Evolutionary conservation across 2,797 vertebrate species (phyloP), one percentile per base, ranked within the genome.

Genomic region (Myiothlypis coronata): DNA sequence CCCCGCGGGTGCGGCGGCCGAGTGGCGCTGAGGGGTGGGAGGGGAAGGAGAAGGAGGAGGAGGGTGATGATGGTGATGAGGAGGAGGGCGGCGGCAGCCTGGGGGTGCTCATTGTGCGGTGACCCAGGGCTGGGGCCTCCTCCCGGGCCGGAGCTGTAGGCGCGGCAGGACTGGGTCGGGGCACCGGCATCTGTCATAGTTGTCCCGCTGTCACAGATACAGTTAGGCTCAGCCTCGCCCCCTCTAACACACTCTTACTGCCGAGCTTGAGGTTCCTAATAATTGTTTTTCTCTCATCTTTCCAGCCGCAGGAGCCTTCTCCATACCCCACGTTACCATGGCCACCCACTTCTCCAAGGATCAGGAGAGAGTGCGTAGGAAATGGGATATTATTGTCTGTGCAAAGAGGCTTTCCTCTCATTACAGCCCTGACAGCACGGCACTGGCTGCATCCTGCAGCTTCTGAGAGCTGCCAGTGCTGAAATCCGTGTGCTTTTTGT

Each of bases 341-440:
- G 97, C 98, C 94, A 95, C 96, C 92, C 87, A 84, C 70, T 89
- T 74, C 53, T 91, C 93, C 91, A 97, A 95, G 97, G 97, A 97
- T 83, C 89, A 96, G 79, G 97, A 97, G 96, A 90, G 98, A 97
- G 98, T 98, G 97, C 92, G 98, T 98, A 98, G 89, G 53, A 76
- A 68, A 80, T 14, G 78, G 71, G 81, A 3, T 74, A 1, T 18
- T 46, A 2, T 16, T 46, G 30, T 34, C 11, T 55, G 37, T 74
- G 21, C 39, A n/a, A 7, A 60, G 63, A 68, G 43, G 2, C 44
- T 2, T 28, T 30, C 35, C 34, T 24, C 26, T 15, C 28, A 19
- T 17, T 32, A 9, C 21, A 56, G 49, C 41, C 17, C 11, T 22
- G 3, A 1, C 21, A 34, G 46, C 6, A 0, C 6, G 12, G 67